Evolutionary conservation across 1,140 invertebrate species (phyloP), one percentile per base, ranked within the genome.

Genomic region (Choristoneura fumiferana): DNA sequence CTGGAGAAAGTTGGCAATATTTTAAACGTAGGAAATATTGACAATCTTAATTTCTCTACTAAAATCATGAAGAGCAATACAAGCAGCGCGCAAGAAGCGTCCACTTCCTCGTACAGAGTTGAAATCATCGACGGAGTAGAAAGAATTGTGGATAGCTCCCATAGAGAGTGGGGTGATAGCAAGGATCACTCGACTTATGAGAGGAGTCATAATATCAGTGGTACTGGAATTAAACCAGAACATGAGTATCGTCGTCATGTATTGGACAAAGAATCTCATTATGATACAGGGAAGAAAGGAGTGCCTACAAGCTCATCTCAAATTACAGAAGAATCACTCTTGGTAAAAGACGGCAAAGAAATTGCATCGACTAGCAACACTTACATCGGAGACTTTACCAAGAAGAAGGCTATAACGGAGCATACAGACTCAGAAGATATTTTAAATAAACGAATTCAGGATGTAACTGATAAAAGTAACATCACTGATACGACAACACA

Each of bases 71-170:
- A 88, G 63, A 87, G 81, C 57, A 87, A 89, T 61, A 90, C 82
- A 29, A 87, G 78, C 40, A 89, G 83, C 62, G 84, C 89, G 56
- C 76, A 88, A 17, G 84, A 90, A 73, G 90, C 89, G 40, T 90
- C 91, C 0, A 89, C 89, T 5, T 90, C 87, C 6, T 91, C 90
- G 57, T 91, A 92, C 55, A 89, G 90, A 1, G 80, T 92, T 62
- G 90, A 92, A 84, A 87, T 92, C 15, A 88, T 92, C 12, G 91
- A 92, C 69, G 92, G 92, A 17, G 89, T 91, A 69, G 90, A 92
- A 75, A 78, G 78, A 57, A 78, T 92, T 18, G 79, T 92, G 2
- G 91, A 92, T 60, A 86, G 84, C 62, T 86, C 88, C 59, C 90
- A 91, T 45, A 84, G 91, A 67, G 91, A 92, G 78, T 90, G 90